A percentile compares a stretch with the other conserved stretches of the same genome.
Conservation (phyloP, 2,888 invertebrate genomes). For the Bombylius major region DNA sequence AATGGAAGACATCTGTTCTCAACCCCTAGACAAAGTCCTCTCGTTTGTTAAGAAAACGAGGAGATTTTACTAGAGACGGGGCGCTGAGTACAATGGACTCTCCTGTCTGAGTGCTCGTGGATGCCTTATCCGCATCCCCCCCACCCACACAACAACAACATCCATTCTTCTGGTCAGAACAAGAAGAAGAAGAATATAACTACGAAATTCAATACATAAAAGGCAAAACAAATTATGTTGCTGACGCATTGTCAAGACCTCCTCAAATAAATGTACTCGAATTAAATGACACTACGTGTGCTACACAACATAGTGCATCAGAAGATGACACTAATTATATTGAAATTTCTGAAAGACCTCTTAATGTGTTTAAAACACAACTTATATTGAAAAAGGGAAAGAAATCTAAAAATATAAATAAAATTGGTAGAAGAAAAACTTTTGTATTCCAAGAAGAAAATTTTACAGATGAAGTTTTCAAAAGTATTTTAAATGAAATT, state of each 20-base stretch:
- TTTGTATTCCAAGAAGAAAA: background rate
- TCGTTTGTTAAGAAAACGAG: no score
- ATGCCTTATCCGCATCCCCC: no score
- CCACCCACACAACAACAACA: no score
- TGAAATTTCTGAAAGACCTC: background rate
- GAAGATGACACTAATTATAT: background rate
- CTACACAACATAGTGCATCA: background rate
- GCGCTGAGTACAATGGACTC: no score
- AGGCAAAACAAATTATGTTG: conserved; percentile 12
- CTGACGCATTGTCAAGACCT: conserved; percentile 13
- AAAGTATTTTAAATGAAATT: background rate
- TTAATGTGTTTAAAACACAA: conserved; percentile 1
- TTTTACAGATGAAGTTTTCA: background rate
- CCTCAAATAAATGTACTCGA: no score
- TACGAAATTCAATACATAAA: conserved; percentile 15
- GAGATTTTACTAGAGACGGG: no score
- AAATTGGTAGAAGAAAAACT: background rate
- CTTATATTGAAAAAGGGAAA: background rate
- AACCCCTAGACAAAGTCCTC: no score
- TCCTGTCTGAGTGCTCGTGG: no score
- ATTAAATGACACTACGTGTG: no score
- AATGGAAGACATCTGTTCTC: no score
- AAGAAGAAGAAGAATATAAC: conserved; percentile 21
- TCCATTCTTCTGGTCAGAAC: no score
- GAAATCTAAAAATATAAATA: background rate